Conservation (phyloP, 30 jellyfish, hydroid and myxozoan genomes). For the Euphysa ruthae region DNA sequence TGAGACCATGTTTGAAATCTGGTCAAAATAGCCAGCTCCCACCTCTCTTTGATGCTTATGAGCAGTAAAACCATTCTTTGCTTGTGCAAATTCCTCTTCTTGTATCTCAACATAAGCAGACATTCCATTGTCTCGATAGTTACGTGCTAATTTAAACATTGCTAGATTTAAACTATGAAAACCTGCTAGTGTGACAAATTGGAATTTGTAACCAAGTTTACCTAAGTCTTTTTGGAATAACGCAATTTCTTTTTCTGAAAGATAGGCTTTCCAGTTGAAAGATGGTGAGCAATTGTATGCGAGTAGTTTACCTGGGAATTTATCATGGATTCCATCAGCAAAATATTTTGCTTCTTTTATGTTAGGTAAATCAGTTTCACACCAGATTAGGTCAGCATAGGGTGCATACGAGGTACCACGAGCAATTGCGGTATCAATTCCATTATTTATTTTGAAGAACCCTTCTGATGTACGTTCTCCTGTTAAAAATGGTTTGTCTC, state of each 20-base stretch:
- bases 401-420: no score
- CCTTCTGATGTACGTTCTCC: conserved; percentile 97
- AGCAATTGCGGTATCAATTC: no score
- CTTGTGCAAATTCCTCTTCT: conserved; percentile 53
- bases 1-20: conserved; percentile 58
- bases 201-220: conserved; percentile 82
- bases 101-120: conserved; percentile 76
- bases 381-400: no score
- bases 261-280: no score
- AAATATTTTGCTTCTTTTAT: no score
- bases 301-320: no score
- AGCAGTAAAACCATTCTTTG: conserved; percentile 81
- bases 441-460: no score
- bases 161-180: conserved; percentile 84
- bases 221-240: conserved; percentile 77
- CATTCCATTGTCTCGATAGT: conserved; percentile 73
- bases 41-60: conserved; percentile 93
- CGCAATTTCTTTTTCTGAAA: conserved; percentile 59
- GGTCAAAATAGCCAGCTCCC: conserved; percentile 87
- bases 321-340: no score
- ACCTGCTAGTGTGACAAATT: conserved; percentile 93
- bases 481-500: conserved; percentile 67
- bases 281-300: no score
- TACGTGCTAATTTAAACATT: conserved; percentile 80
- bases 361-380: no score